Conservation (phyloP, 2,797 vertebrate genomes). For the Sebastes oblongus region DNA sequence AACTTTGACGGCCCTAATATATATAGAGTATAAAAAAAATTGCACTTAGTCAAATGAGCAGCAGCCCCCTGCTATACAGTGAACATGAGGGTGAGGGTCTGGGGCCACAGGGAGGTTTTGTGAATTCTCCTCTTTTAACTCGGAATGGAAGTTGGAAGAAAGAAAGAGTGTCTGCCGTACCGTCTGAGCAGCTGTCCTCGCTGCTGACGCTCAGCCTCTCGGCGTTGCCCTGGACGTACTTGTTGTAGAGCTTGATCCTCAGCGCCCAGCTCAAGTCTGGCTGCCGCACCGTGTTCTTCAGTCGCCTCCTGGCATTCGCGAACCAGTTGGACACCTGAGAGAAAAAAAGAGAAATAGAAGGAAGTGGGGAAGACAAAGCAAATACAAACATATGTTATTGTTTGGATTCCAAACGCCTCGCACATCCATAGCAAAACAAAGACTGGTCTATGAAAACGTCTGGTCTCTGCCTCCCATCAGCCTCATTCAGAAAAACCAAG, state of each 20-base stretch:
- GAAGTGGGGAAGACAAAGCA: constrained; percentile 12
- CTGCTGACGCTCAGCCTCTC: constrained; percentile 98
- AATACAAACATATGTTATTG: constrained; percentile 54
- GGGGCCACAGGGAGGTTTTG: not conserved
- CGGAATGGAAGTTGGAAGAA: not conserved
- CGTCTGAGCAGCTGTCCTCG: constrained; percentile 95
- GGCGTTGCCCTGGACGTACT: constrained; percentile 98
- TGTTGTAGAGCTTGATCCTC: constrained; percentile 98
- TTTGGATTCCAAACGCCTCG: constrained; percentile 55
- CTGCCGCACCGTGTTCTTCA: constrained; percentile 98
- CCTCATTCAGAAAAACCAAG: constrained; percentile 48
- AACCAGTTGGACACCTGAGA: constrained; percentile 98
- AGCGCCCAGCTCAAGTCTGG: constrained; percentile 98
- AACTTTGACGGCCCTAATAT: too few relatives aligned
- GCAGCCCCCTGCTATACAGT: not conserved
- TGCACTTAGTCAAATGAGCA: not conserved
- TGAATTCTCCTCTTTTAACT: not conserved
- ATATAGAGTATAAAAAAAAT: not conserved
- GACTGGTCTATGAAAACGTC: constrained; percentile 39
- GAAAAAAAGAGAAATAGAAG: constrained; percentile 4
- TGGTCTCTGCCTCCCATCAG: constrained; percentile 22
- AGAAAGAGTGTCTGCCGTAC: constrained; percentile 84
- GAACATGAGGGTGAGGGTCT: not conserved
- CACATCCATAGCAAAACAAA: constrained; percentile 53
- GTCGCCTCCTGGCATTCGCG: constrained; percentile 94